Conservation (phyloP, 2,797 vertebrate species). For the Mus caroli region DNA sequence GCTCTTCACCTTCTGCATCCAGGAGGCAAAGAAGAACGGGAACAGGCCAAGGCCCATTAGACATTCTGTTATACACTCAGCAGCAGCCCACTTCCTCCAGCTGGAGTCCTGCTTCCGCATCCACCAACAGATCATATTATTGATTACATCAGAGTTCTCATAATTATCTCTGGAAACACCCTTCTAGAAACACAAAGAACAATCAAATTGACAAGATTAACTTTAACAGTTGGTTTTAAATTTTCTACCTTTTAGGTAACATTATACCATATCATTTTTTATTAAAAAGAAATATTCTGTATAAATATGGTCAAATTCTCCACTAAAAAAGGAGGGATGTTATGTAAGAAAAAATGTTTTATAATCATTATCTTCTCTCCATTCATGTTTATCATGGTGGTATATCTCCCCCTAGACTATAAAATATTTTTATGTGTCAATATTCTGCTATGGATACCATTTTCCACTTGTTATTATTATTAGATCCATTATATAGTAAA, state of each 20-base stretch:
- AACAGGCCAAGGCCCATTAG: neutral
- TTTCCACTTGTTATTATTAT: slow-evolving; percentile 55
- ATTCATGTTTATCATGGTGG: neutral
- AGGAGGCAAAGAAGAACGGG: neutral
- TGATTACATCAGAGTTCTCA: neutral
- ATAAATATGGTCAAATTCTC: slow-evolving; percentile 60
- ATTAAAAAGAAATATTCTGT: slow-evolving; percentile 12
- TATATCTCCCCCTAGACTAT: slow-evolving; percentile 36
- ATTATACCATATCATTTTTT: neutral
- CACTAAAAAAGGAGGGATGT: slow-evolving; percentile 48
- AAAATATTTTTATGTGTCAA: neutral
- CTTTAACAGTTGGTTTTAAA: neutral
- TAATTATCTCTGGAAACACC: neutral
- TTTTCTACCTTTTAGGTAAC: slow-evolving; percentile 52
- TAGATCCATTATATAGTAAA: slow-evolving; percentile 6
- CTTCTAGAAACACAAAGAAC: neutral
- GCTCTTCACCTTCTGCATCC: neutral
- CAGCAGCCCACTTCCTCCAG: neutral
- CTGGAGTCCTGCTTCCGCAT: neutral
- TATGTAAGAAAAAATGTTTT: slow-evolving; percentile 35
- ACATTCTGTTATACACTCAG: neutral
- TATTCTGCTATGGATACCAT: neutral
- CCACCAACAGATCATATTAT: neutral
- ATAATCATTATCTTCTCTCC: slow-evolving; percentile 19
- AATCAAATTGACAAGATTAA: neutral